Conservation (phyloP, 2,797 vertebrate species). For the Artibeus lituratus region DNA sequence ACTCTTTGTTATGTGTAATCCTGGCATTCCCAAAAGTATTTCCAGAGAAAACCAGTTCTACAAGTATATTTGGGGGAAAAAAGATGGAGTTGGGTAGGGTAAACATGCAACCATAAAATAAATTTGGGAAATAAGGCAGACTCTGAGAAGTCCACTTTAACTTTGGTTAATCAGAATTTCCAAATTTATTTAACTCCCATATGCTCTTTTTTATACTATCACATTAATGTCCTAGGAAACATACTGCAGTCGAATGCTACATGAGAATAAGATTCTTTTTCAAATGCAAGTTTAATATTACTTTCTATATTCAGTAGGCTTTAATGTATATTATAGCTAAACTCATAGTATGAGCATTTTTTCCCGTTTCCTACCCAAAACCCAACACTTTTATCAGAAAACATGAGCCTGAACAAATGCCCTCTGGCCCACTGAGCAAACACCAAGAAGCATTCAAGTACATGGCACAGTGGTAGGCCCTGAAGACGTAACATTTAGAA, state of each 20-base stretch:
- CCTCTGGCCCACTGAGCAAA: not conserved
- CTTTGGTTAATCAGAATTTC: not conserved
- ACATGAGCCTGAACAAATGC: not conserved
- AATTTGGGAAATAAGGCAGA: not conserved
- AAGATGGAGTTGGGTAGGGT: fast-evolving
- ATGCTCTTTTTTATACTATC: not conserved
- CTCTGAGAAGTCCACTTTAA: not conserved
- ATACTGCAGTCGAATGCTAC: not conserved
- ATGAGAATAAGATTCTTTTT: not conserved
- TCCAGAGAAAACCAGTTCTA: not conserved
- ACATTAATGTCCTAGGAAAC: not conserved
- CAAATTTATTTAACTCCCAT: not conserved
- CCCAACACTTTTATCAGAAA: not conserved
- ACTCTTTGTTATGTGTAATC: not conserved
- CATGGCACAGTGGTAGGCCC: not conserved
- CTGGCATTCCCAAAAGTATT: not conserved
- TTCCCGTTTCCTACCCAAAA: not conserved
- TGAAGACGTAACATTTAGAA: not conserved
- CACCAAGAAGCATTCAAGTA: fast-evolving
- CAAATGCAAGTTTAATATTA: not conserved
- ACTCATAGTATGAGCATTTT: not conserved
- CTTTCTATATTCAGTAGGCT: not conserved
- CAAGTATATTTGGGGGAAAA: not conserved
- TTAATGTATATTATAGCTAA: not conserved
- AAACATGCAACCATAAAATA: not conserved